Evolutionary conservation across 2,888 invertebrate genomes (phyloP), one percentile per base, ranked within the genome.

Genomic region (Trichogramma evanescens): DNA sequence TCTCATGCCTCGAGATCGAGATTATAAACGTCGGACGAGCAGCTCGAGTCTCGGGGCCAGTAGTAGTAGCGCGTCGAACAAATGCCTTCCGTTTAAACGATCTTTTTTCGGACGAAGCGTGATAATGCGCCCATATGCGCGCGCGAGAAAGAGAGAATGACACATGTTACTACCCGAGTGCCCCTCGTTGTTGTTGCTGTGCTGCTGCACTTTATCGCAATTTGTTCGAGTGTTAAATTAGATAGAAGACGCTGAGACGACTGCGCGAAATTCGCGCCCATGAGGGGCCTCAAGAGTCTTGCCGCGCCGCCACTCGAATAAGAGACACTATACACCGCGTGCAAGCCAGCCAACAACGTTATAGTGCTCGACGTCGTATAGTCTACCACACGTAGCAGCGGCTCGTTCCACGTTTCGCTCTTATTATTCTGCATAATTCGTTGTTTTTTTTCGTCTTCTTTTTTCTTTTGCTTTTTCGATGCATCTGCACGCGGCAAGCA

Each of bases 81-180:
- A 26, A 26, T 26, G 26, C 26, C 26, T 26, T 26, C 26, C 26
- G 26, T 26, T 26, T 26, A 26, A 26, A 26, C 26, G 26, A 26
- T 26, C 26, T 26, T 26, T 26, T 26, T 26, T 26, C 26, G 26
- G 26, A 26, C 26, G 26, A 26, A 26, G 26, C 26, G 26, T 26
- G 26, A 26, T 26, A 26, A 26, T 9, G 49, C 54, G 51, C 52
- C 43, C 53, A 42, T 52, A 41, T 51, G 54, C 44, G 59, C 56
- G 48, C 54, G 43, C 43, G 56, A 53, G 41, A 53, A 64, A 66
- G 66, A 64, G 61, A 67, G 64, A 70, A 70, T 73, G 71, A 70
- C 72, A 74, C 70, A 26, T 26, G 26, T 26, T 26, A 26, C 26
- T 8, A 9, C 8, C 45, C 9, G 8, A 9, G n/a, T 45, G 8